A percentile compares a stretch with the other conserved stretches of the same genome.
Conservation (phyloP, 2,113 vertebrate genomes). For the Indicator indicator region DNA sequence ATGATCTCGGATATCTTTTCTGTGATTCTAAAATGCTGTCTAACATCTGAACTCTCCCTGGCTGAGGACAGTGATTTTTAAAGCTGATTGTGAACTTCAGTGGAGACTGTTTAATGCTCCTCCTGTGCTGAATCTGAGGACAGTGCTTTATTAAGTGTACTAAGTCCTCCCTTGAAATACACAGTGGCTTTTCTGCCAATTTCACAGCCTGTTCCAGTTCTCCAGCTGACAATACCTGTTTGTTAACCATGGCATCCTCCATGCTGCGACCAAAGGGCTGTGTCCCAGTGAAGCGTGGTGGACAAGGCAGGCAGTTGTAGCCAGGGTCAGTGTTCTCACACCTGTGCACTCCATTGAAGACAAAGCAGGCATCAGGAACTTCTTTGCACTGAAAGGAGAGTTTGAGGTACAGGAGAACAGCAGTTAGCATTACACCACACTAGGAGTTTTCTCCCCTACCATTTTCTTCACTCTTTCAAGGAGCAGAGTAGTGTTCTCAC, state of each 20-base stretch:
- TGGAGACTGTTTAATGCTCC: background rate
- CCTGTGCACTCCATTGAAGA: slow-evolving; percentile 86
- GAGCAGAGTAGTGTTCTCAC: slow-evolving; percentile 60
- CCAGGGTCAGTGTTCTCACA: slow-evolving; percentile 95
- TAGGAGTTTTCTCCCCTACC: background rate
- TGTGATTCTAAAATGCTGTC: background rate
- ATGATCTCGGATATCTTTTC: no score
- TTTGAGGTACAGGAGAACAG: background rate
- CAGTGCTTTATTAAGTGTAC: background rate
- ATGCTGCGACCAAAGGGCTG: slow-evolving; percentile 91
- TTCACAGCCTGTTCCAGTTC: background rate
- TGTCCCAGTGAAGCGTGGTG: slow-evolving; percentile 87
- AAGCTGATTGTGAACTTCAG: background rate
- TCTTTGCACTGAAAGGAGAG: slow-evolving; percentile 82
- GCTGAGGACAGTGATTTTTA: background rate
- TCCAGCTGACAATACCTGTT: slow-evolving; percentile 83
- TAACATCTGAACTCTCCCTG: background rate
- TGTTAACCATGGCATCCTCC: slow-evolving; percentile 89
- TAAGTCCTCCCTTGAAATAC: background rate
- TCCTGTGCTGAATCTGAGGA: background rate
- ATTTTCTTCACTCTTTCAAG: background rate
- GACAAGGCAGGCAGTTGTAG: slow-evolving; percentile 95
- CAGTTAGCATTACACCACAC: background rate
- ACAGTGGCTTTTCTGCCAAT: background rate
- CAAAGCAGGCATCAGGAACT: slow-evolving; percentile 91